Base-by-base conservation (phyloP, 2,113 vertebrate genomes). In the Ia io region DNA sequence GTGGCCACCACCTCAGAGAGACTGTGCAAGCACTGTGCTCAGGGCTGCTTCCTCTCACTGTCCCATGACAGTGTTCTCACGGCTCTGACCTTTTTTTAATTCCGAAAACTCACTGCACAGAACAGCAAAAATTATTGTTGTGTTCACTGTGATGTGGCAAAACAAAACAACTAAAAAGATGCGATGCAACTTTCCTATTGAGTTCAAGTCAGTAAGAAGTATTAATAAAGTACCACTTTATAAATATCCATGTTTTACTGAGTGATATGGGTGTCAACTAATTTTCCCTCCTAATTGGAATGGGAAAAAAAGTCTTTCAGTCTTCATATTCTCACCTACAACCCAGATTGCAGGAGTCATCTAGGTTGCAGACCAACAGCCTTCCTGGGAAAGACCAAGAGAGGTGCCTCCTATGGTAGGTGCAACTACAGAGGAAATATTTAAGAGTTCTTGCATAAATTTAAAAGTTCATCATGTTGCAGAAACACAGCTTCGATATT, bases 161-260 rank as follows among this genome's bases (percentile, higher is more conserved):
- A 86, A 61, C 25, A 90, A n/a, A 63, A 85, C 8, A 22, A 77
- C 59, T 28, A 37, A 18, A 30, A 53, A 61, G n/a, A 77, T 5
- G 3, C 0, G 16, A 20, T 1, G 1, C 14, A 40, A 8, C 7
- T 6, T 78, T 49, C 61, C 28, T n/a, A 8, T 3, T 0, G 20
- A 30, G 35, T 16, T 90, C n/a, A n/a, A 14, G 2, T 40, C 20
- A 1, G 28, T 4, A 8, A 23, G 63, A 59, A 78, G 40, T 28
- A 20, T 17, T 53, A 32, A 10, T 40, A n/a, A 53, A 42, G 7
- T 37, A 20, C 47, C 16, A 84, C 56, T 42, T 82, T 11, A 1
- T 7, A 28, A 56, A 65, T 16, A 9, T 69, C 28, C 12, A 20
- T 30, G 25, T 3, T 32, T 61, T 14, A 22, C 1, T 3, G 28